phyloP scores from a whole-genome alignment of 2,888 invertebrate species.

The Herminia tarsipennalis region DNA sequence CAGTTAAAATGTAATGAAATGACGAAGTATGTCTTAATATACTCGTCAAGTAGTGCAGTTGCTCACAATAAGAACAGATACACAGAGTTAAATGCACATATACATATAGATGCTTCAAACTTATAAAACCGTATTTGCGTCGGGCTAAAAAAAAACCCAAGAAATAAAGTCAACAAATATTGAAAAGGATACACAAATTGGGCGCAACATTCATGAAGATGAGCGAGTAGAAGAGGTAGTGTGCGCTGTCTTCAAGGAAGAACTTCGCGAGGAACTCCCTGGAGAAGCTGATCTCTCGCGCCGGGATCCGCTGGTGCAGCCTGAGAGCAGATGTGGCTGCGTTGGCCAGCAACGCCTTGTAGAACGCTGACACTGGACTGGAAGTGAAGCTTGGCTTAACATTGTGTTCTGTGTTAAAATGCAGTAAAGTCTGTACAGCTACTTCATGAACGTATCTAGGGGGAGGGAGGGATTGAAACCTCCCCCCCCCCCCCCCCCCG shows the following conservation, averaged over 20 bases:
- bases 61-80: too few relatives aligned
- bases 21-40: too few relatives aligned
- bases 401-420: background rate
- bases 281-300: conserved; percentile 89
- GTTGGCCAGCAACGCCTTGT: conserved; percentile 96
- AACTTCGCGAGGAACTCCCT: conserved; percentile 93
- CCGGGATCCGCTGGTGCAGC: conserved; percentile 96
- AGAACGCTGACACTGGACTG: conserved; percentile 89
- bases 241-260: conserved; percentile 96
- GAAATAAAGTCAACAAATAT: conserved; percentile 1
- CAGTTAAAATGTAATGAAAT: too few relatives aligned
- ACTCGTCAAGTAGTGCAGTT: too few relatives aligned
- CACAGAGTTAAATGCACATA: too few relatives aligned
- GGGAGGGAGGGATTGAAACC: too few relatives aligned
- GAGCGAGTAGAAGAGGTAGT: conserved; percentile 97
- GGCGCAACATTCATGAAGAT: conserved; percentile 97
- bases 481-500: too few relatives aligned
- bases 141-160: too few relatives aligned
- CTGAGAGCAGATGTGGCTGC: conserved; percentile 98
- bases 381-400: background rate
- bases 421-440: background rate
- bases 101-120: too few relatives aligned
- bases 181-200: conserved; percentile 93
- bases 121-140: too few relatives aligned
- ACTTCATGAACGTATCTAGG: too few relatives aligned